These are phyloP conservation scores for Xestia sexstrigata DNA, from an alignment of 2,888 invertebrate genomes.

Conservation along the genomic window DNA sequence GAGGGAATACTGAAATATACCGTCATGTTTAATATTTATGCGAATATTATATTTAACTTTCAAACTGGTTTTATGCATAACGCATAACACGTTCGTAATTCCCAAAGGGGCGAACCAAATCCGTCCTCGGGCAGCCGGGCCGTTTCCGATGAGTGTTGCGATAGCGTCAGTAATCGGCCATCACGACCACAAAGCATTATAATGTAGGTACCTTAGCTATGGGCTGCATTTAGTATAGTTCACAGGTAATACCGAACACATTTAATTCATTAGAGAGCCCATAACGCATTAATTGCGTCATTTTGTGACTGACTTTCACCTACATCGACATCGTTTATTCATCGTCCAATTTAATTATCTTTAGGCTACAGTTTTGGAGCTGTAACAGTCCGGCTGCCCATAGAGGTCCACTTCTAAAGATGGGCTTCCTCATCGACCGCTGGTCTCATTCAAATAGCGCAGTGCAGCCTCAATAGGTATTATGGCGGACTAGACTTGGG, in stretches of 20 bases:
- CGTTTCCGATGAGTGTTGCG: conserved; percentile 31
- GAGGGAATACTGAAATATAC: conserved; percentile 31
- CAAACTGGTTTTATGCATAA: conserved; percentile 58
- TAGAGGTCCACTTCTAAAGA: background rate
- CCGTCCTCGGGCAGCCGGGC: conserved; percentile 16
- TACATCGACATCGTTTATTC: background rate
- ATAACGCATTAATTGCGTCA: conserved; percentile 13
- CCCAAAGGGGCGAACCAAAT: conserved; percentile 35
- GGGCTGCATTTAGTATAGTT: background rate
- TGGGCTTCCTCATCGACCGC: background rate
- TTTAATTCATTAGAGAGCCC: conserved; percentile 12
- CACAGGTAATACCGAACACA: conserved; percentile 18
- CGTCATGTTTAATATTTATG: conserved; percentile 50
- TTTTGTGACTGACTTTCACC: conserved; percentile 9
- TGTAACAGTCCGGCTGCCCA: background rate
- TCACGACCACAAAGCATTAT: conserved; percentile 24
- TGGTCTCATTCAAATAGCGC: background rate
- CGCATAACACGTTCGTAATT: conserved; percentile 47
- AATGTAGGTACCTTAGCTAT: background rate
- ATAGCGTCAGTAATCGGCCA: conserved; percentile 17
- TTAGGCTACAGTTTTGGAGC: background rate
- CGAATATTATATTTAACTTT: conserved; percentile 56
- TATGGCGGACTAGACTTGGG: background rate
- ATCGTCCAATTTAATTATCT: background rate
- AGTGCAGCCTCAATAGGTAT: background rate